A percentile compares a stretch with the other conserved stretches of the same genome.
These are phyloP conservation scores for Oophaga sylvatica DNA, from an alignment of 2,797 vertebrate genomes.

Conservation along the genomic window DNA sequence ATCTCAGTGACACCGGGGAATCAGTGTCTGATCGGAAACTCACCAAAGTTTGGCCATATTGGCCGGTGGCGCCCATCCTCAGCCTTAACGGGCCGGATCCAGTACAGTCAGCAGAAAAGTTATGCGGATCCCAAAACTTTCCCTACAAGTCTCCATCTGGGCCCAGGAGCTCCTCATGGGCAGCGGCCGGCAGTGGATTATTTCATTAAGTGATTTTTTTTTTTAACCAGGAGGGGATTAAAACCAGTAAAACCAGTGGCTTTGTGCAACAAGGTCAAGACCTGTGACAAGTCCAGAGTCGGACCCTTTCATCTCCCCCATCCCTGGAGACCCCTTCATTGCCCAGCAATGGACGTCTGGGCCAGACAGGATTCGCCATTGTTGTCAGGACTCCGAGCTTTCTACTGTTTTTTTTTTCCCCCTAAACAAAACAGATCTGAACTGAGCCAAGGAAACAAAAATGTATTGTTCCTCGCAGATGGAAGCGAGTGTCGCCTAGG, in stretches of 20 bases:
- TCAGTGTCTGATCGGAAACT: neutral
- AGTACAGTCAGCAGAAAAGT: neutral
- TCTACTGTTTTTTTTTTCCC: constrained; percentile 66
- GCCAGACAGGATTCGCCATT: constrained; percentile 92
- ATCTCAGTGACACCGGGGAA: neutral
- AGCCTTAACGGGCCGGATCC: neutral
- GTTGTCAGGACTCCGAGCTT: constrained; percentile 84
- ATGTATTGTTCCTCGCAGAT: constrained; percentile 99
- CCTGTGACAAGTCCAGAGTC: constrained; percentile 86
- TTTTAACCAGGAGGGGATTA: constrained; percentile 83
- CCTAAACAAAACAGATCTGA: constrained; percentile 94
- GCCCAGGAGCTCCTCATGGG: constrained; percentile 69
- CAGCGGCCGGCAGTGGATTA: constrained; percentile 85
- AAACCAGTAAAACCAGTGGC: constrained; percentile 83
- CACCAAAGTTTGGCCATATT: neutral
- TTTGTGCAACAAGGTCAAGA: constrained; percentile 90
- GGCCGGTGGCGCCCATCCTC: too few species aligned
- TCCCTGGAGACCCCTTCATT: constrained; percentile 79
- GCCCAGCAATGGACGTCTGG: constrained; percentile 77
- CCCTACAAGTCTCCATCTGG: constrained; percentile 67
- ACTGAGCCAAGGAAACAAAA: constrained; percentile 99
- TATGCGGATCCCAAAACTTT: constrained; percentile 65
- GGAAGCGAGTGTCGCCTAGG: constrained; percentile 99
- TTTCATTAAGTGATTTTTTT: constrained; percentile 96
- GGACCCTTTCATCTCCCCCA: constrained; percentile 80